A percentile compares a stretch with the other conserved stretches of the same genome.
Evolutionary conservation across 2,113 vertebrate species (phyloP).

Genomic region (Cyanocitta stelleri): DNA sequence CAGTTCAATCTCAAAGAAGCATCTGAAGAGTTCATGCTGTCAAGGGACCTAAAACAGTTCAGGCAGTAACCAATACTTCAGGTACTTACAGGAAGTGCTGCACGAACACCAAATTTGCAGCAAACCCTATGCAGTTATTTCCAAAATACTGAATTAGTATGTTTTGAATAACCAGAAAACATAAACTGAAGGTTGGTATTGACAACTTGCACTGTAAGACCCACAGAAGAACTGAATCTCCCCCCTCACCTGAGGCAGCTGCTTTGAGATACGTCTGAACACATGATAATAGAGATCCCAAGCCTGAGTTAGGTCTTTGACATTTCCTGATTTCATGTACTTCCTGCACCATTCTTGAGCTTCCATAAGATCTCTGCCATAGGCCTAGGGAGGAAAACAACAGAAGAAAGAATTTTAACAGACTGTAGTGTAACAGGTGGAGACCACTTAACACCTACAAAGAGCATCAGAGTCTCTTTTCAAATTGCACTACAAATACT

Average conservation of each 20-base stretch:
- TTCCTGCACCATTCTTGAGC: conserved; percentile 99
- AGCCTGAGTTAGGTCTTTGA: conserved; percentile 97
- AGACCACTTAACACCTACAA: not conserved
- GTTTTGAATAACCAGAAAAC: not conserved
- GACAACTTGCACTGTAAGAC: not conserved
- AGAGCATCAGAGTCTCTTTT: not conserved
- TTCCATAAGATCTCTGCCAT: conserved; percentile 97
- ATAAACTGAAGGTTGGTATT: not conserved
- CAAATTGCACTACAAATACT: not conserved
- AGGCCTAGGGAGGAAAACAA: conserved; percentile 77
- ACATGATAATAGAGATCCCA: conserved; percentile 99
- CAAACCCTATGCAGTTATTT: not conserved
- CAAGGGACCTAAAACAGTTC: not conserved
- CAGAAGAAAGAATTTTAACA: not conserved
- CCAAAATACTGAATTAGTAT: not conserved
- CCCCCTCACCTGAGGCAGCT: conserved; percentile 89
- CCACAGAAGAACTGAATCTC: not conserved
- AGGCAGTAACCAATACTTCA: not conserved
- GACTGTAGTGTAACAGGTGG: not conserved
- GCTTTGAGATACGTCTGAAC: conserved; percentile 96
- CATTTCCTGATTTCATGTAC: conserved; percentile 97
- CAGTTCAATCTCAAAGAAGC: not conserved
- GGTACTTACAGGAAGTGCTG: not conserved
- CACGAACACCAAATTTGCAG: not conserved
- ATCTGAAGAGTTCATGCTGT: not conserved